phyloP scores from a whole-genome alignment of 2,888 invertebrate species.

The Eudasyphora cyanicolor region DNA sequence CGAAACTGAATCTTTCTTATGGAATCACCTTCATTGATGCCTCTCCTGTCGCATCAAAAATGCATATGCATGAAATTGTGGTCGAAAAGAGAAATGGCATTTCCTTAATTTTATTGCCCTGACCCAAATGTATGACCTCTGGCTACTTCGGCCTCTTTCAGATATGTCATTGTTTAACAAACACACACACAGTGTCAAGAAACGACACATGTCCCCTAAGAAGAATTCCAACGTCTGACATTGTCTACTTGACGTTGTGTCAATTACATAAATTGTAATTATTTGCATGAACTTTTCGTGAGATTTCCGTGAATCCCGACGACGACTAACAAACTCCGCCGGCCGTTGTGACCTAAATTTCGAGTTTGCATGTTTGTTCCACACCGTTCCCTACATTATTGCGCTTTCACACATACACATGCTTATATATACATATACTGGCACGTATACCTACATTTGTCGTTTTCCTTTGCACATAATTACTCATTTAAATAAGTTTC shows the following conservation, averaged over 20 bases:
- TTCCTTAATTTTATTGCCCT: too few species aligned
- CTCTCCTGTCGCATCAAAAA: too few species aligned
- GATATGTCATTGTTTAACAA: not conserved
- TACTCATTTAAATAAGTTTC: not conserved
- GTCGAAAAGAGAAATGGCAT: too few species aligned
- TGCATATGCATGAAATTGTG: too few species aligned
- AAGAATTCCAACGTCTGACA: slow-evolving; percentile 6
- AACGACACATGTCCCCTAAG: not conserved
- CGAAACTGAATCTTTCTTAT: too few species aligned
- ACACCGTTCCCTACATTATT: not conserved
- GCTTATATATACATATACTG: not conserved
- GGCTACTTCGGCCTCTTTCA: not conserved
- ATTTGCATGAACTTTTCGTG: not conserved
- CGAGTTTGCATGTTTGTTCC: slow-evolving; percentile 18
- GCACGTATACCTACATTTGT: not conserved
- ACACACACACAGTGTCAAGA: not conserved
- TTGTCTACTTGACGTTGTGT: not conserved
- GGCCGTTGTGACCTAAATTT: slow-evolving; percentile 13
- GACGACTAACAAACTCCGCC: too few species aligned
- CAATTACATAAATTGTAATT: slow-evolving; percentile 19
- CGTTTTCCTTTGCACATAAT: not conserved
- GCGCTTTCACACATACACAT: not conserved
- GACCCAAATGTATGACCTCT: not conserved
- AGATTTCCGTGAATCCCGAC: not conserved
- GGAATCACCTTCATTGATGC: too few species aligned